These are phyloP conservation scores for Osmerus eperlanus DNA, from an alignment of 2,113 vertebrate genomes.

Conservation along the genomic window DNA sequence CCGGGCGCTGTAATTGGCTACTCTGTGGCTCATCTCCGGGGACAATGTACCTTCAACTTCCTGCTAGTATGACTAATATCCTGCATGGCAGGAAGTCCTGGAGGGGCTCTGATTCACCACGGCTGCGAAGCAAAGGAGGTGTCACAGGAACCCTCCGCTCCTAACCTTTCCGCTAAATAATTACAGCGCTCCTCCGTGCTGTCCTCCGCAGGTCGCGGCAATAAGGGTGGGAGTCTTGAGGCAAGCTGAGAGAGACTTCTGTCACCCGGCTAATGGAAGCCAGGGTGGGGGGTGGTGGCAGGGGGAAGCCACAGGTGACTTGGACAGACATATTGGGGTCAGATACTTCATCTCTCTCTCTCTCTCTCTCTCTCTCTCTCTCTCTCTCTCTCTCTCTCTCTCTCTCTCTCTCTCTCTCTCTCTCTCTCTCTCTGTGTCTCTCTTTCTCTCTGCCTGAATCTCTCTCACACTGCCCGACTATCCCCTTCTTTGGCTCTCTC, in stretches of 20 bases:
- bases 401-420: neutral
- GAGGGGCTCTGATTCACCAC: neutral
- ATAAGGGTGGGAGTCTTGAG: neutral
- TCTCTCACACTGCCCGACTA: neutral
- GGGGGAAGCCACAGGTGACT: slow-evolving; percentile 16
- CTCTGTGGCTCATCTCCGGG: neutral
- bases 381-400: neutral
- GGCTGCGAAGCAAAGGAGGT: neutral
- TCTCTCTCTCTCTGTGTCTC: too few relatives aligned
- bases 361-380: neutral
- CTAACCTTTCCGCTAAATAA: slow-evolving; percentile 2
- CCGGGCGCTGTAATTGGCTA: neutral
- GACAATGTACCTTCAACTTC: too few relatives aligned
- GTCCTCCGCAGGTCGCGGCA: too few relatives aligned
- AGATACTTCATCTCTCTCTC: neutral
- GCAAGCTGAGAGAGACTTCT: neutral
- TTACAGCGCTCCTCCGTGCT: neutral
- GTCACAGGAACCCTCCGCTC: neutral
- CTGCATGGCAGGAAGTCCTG: neutral
- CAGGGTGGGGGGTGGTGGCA: neutral
- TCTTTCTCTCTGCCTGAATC: neutral
- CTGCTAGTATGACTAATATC: slow-evolving; percentile 3
- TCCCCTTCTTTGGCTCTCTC: neutral
- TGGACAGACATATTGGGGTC: neutral
- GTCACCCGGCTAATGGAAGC: neutral